A percentile compares a stretch with the other conserved stretches of the same genome.
phyloP scores from a whole-genome alignment of 64 coral and sea anemone species.

The Orbicella faveolata region DNA sequence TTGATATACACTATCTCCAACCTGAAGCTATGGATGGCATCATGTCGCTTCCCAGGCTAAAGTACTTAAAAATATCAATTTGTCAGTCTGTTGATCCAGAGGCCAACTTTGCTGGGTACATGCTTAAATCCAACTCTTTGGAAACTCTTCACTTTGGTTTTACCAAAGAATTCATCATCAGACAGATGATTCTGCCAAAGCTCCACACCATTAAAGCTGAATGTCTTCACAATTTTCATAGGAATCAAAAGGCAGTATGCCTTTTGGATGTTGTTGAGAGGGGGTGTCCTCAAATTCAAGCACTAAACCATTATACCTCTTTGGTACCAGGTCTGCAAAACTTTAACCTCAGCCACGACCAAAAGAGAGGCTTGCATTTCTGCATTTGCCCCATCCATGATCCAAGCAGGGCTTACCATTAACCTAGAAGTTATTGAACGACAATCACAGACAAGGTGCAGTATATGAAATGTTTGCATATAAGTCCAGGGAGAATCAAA shows the following conservation, averaged over 20 bases:
- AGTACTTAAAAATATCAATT: constrained; percentile 56
- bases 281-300: constrained; percentile 55
- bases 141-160: constrained; percentile 59
- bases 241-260: constrained; percentile 31
- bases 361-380: constrained; percentile 53
- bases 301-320: constrained; percentile 52
- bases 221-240: constrained; percentile 31
- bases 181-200: constrained; percentile 47
- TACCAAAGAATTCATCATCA: constrained; percentile 62
- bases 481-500: too few relatives aligned
- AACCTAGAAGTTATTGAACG: neutral
- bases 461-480: too few relatives aligned
- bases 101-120: constrained; percentile 31
- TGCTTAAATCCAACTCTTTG: constrained; percentile 50
- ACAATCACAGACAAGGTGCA: too few relatives aligned
- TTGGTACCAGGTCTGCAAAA: constrained; percentile 44
- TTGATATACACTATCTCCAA: neutral
- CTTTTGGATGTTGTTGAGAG: constrained; percentile 58
- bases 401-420: constrained; percentile 23
- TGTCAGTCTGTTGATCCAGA: constrained; percentile 6
- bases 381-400: constrained; percentile 65
- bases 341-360: constrained; percentile 39
- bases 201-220: constrained; percentile 60
- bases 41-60: constrained; percentile 52
- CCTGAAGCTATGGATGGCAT: constrained; percentile 31